Conservation (phyloP, 1,140 invertebrate genomes). For the Cherax destructor region DNA sequence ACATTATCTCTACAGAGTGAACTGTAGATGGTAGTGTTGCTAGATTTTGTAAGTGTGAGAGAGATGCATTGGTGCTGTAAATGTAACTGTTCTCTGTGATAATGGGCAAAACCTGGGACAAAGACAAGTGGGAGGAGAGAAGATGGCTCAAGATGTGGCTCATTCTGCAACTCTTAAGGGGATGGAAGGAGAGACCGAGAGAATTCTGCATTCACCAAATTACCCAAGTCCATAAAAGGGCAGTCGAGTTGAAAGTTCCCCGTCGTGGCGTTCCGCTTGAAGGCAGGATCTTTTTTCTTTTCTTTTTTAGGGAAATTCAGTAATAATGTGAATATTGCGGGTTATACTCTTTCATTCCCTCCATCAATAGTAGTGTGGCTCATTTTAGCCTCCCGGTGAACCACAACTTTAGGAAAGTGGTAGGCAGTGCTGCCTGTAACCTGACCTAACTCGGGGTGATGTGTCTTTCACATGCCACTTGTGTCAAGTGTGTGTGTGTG, state of each 20-base stretch:
- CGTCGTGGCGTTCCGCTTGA: background rate
- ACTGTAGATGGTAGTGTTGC: slow-evolving; percentile 23
- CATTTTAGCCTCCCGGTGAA: slow-evolving; percentile 10
- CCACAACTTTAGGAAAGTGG: background rate
- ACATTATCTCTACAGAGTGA: slow-evolving; percentile 35
- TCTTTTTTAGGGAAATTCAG: background rate
- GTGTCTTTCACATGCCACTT: background rate
- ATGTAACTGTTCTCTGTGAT: slow-evolving; percentile 66
- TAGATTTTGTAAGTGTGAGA: slow-evolving; percentile 39
- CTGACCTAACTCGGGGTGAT: background rate
- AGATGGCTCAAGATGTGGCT: background rate
- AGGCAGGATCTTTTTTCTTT: background rate
- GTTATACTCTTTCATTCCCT: background rate
- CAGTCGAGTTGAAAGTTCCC: background rate
- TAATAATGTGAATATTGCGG: background rate
- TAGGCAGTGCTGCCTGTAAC: slow-evolving; percentile 14
- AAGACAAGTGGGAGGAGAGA: slow-evolving; percentile 24
- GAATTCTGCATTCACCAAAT: background rate
- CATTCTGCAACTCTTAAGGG: background rate
- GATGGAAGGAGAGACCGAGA: background rate
- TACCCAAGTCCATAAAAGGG: background rate
- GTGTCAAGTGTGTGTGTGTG: background rate
- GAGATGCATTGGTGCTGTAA: slow-evolving; percentile 62
- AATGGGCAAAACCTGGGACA: slow-evolving; percentile 46
- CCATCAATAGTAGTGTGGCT: background rate